Base-by-base conservation (phyloP, 2,797 vertebrate genomes). In the Gallinago stenura region DNA sequence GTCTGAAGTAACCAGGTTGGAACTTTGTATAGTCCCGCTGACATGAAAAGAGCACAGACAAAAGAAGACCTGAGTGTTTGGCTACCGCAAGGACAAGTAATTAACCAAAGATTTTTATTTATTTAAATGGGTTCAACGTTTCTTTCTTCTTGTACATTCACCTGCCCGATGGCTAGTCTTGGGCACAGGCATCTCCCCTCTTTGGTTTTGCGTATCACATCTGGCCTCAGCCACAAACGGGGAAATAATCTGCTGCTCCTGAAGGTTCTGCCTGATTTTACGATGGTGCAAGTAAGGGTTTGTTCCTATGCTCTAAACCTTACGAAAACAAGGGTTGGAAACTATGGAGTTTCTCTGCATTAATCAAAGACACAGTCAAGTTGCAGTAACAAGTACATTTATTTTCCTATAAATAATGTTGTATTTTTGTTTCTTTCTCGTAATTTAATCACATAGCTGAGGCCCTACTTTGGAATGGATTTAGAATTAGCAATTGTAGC, bases 1-100 rank as follows among this genome's bases (percentile, higher is more conserved):
- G 92, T 70, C 92, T 92, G 53, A 58, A 89, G 72, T 20, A 93
- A 60, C 61, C 91, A 76, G 76, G 15, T 60, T 56, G 61, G 71
- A 54, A 41, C 89, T 77, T 43, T n/a, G 61, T 71, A 30, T 58
- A 81, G 84, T 53, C 68, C 70, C 3, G 31, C 65, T 66, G 71
- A 60, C 70, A 28, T 3, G 26, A 50, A 87, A 72, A 81, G 35
- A 80, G 25, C 22, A 14, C 9, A 7, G 60, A 57, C 43, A 50
- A 64, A 64, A 61, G 51, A 24, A 35, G 53, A 69, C 41, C 48
- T 4, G 33, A 19, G 41, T 10, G 33, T 75, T 77, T 70, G 66
- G 83, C 93, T 87, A 4, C 79, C n/a, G 15, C 0, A 2, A 56
- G 31, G 73, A 65, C 28, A 28, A 83, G 77, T 57, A 62, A 61